phyloP scores from a whole-genome alignment of 2,113 vertebrate genomes.

The Atrichornis clamosus region DNA sequence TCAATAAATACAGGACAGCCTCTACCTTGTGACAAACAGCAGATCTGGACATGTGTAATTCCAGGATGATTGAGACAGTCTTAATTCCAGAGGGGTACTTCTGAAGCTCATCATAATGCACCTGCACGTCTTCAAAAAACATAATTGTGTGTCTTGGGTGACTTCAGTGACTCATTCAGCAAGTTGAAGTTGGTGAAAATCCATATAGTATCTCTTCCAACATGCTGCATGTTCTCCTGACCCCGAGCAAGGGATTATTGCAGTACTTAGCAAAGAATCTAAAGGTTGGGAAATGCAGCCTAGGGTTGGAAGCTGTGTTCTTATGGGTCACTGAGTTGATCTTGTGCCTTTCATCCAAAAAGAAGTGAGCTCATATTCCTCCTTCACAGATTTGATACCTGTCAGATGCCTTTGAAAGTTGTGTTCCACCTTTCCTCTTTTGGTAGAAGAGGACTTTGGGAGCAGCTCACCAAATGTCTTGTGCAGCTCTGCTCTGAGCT shows the following conservation, averaged over 20 bases:
- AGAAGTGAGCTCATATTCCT: background rate
- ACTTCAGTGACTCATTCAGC: background rate
- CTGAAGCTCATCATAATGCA: background rate
- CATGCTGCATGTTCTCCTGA: accelerated
- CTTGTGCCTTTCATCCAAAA: background rate
- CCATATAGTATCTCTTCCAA: background rate
- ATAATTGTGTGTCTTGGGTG: background rate
- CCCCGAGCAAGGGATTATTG: background rate
- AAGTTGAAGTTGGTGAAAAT: background rate
- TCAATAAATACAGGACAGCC: background rate
- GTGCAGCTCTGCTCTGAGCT: background rate
- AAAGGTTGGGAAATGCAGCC: background rate
- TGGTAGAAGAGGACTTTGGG: background rate
- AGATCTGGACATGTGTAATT: background rate
- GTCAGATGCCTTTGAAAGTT: background rate
- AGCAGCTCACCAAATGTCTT: background rate
- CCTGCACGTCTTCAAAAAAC: background rate
- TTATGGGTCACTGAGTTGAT: background rate
- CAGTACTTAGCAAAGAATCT: background rate
- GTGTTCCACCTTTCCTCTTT: background rate
- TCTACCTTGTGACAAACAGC: background rate
- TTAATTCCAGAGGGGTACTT: background rate
- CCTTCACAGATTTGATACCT: background rate
- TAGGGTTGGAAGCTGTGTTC: background rate
- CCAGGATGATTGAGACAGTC: background rate